Evolutionary conservation across 1,140 invertebrate species (phyloP).

Genomic region (Pseudachorutes palmiensis): DNA sequence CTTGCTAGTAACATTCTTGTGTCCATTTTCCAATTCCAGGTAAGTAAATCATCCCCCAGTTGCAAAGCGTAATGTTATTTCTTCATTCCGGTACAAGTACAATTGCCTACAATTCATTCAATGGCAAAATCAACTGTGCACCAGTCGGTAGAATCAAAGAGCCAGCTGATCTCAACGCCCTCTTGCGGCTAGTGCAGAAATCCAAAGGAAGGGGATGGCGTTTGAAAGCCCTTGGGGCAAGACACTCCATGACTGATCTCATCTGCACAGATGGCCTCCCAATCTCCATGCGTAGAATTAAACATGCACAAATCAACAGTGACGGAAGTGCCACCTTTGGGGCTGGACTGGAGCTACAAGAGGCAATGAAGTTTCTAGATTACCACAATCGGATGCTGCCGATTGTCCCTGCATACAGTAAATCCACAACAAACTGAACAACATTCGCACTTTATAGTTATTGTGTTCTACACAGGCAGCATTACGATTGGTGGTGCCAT

Average conservation of each 20-base stretch:
- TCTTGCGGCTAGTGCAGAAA: neutral
- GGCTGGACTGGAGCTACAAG: neutral
- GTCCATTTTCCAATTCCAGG: too few species aligned
- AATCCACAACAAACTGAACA: neutral
- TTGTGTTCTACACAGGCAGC: neutral
- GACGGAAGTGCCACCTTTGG: conserved; percentile 6
- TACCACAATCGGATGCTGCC: neutral
- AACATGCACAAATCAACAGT: neutral
- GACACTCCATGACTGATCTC: conserved; percentile 20
- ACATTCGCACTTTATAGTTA: neutral
- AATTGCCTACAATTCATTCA: neutral
- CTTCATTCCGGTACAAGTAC: too few species aligned
- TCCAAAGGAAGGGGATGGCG: neutral
- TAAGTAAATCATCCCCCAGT: too few species aligned
- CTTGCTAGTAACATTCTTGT: too few species aligned
- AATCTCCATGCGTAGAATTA: conserved; percentile 3
- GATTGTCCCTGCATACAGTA: neutral
- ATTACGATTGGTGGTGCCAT: conserved; percentile 20
- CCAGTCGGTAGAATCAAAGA: neutral
- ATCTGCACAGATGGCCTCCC: conserved; percentile 22
- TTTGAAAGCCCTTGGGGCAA: conserved; percentile 13
- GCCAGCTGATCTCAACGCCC: neutral
- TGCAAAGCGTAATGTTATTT: too few species aligned
- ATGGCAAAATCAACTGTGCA: neutral
- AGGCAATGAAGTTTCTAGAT: neutral